These are phyloP conservation scores for Bothrops jararaca DNA, from an alignment of 2,113 vertebrate species.

Conservation along the genomic window DNA sequence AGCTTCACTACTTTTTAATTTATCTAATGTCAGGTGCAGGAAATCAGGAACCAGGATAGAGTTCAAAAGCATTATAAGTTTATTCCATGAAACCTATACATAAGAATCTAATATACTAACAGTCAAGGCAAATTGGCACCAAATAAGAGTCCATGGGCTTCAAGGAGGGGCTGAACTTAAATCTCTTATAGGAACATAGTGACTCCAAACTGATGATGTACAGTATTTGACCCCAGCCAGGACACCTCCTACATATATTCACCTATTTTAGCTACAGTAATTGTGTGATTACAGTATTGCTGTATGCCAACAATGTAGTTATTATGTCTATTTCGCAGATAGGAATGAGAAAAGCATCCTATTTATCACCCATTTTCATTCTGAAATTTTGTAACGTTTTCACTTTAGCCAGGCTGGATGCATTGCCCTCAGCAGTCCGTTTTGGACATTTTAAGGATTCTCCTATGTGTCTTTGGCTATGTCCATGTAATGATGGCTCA, in stretches of 20 bases:
- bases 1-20: not conserved
- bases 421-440: not conserved
- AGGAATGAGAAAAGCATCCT: not conserved
- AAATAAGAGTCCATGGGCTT: not conserved
- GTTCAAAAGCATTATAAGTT: no score
- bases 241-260: not conserved
- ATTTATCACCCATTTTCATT: not conserved
- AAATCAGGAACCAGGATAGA: no score
- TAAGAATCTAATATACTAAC: no score
- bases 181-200: not conserved
- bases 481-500: not conserved
- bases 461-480: not conserved
- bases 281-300: not conserved
- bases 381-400: not conserved
- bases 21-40: no score
- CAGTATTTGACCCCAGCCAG: not conserved
- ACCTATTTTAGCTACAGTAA: not conserved
- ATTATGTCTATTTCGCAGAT: not conserved
- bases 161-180: not conserved
- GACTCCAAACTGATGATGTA: not conserved
- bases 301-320: not conserved
- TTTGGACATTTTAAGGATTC: not conserved
- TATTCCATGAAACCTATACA: no score
- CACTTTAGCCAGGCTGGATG: not conserved
- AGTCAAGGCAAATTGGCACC: not conserved